phyloP scores from a whole-genome alignment of 2,888 invertebrate species.

The Hydrotaea diabolus region DNA sequence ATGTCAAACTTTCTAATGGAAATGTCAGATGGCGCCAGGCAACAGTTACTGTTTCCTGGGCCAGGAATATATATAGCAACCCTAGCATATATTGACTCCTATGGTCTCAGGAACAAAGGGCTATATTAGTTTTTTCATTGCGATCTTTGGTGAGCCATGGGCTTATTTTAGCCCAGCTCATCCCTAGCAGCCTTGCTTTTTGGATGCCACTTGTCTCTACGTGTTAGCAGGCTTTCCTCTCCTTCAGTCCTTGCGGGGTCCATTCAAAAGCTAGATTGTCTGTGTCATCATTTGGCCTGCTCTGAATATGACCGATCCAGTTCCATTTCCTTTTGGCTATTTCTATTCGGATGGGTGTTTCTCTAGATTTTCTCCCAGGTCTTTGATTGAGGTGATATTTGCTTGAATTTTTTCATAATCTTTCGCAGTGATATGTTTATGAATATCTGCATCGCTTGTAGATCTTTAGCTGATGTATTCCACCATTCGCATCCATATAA shows the following conservation, averaged over 20 bases:
- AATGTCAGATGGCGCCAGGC: too few relatives aligned
- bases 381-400: not conserved
- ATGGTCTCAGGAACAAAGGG: not conserved
- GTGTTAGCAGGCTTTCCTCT: not conserved
- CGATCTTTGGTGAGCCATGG: not conserved
- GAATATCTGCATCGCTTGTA: not conserved
- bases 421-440: not conserved
- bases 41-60: too few relatives aligned
- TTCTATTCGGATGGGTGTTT: too few relatives aligned
- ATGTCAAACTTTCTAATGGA: too few relatives aligned
- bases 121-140: not conserved
- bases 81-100: too few relatives aligned
- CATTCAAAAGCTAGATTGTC: not conserved
- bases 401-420: not conserved
- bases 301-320: not conserved
- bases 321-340: too few relatives aligned
- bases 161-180: not conserved
- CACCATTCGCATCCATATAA: not conserved
- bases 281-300: not conserved
- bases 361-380: not conserved
- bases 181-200: not conserved
- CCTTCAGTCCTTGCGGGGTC: not conserved
- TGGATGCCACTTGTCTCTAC: too few relatives aligned
- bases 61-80: too few relatives aligned
- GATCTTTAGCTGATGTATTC: not conserved